These are phyloP conservation scores for Aphaenogaster rudis DNA, from an alignment of 1,140 invertebrate species.

Conservation along the genomic window DNA sequence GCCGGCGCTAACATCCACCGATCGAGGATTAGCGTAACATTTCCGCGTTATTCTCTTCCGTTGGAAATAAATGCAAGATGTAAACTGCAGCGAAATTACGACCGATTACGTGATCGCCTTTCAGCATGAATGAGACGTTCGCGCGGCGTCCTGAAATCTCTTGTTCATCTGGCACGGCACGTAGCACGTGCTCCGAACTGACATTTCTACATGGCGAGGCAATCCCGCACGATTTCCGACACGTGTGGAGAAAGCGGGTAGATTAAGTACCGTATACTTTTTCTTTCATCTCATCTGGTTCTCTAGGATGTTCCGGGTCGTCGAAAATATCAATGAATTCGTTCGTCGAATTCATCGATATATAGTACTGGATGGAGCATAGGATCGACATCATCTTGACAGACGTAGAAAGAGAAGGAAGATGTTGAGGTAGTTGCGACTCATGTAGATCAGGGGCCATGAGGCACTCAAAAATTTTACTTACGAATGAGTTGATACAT, in stretches of 20 bases:
- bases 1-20: not conserved
- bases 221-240: slow-evolving; percentile 17
- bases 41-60: not conserved
- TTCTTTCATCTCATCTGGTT: slow-evolving; percentile 12
- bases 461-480: too few species aligned
- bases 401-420: too few species aligned
- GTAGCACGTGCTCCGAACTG: slow-evolving; percentile 41
- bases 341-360: not conserved
- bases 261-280: slow-evolving; percentile 19
- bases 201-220: slow-evolving; percentile 35
- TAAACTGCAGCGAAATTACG: slow-evolving; percentile 24
- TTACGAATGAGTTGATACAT: too few species aligned
- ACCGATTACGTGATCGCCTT: slow-evolving; percentile 37
- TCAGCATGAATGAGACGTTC: slow-evolving; percentile 44
- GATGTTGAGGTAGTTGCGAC: too few species aligned
- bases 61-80: slow-evolving; percentile 14
- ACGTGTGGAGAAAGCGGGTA: slow-evolving; percentile 28
- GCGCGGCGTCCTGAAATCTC: slow-evolving; percentile 10
- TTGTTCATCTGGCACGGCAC: slow-evolving; percentile 5
- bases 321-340: not conserved
- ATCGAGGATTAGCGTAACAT: not conserved
- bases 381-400: too few species aligned
- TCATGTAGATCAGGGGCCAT: too few species aligned
- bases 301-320: not conserved
- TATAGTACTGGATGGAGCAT: too few species aligned